Conservation (phyloP, 2,797 vertebrate genomes). For the Trematomus bernacchii region DNA sequence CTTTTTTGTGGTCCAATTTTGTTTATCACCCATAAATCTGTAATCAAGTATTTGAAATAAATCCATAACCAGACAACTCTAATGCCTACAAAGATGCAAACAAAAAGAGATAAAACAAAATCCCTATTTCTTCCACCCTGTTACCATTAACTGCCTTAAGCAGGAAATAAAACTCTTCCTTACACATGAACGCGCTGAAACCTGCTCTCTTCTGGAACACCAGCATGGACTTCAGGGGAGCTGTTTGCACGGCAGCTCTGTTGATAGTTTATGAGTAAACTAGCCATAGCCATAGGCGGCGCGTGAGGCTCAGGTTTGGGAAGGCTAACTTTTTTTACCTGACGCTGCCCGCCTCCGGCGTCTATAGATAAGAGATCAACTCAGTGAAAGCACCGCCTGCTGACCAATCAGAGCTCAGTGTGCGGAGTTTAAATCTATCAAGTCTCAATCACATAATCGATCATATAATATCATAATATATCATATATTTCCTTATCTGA, state of each 20-base stretch:
- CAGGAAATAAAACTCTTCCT: background rate
- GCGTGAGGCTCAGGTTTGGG: too few relatives aligned
- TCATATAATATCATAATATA: too few relatives aligned
- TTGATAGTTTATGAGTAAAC: constrained; percentile 54
- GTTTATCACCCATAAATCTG: background rate
- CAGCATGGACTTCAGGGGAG: constrained; percentile 11
- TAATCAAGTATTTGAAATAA: background rate
- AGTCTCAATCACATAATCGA: too few relatives aligned
- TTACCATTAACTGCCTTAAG: background rate
- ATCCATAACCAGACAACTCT: background rate
- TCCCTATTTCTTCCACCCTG: background rate
- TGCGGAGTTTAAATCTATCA: too few relatives aligned
- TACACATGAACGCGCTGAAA: background rate
- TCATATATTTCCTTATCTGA: too few relatives aligned
- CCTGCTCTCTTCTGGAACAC: constrained; percentile 6
- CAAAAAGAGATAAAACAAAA: background rate
- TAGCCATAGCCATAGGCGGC: too few relatives aligned
- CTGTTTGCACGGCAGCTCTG: constrained; percentile 44
- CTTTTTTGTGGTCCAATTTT: too few relatives aligned
- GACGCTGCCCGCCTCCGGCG: too few relatives aligned
- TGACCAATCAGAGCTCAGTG: too few relatives aligned
- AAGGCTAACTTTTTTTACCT: too few relatives aligned
- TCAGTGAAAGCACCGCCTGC: too few relatives aligned
- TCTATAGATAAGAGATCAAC: too few relatives aligned
- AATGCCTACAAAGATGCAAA: background rate